These are phyloP conservation scores for Microtus montanus DNA, from an alignment of 2,113 vertebrate species.

Conservation along the genomic window DNA sequence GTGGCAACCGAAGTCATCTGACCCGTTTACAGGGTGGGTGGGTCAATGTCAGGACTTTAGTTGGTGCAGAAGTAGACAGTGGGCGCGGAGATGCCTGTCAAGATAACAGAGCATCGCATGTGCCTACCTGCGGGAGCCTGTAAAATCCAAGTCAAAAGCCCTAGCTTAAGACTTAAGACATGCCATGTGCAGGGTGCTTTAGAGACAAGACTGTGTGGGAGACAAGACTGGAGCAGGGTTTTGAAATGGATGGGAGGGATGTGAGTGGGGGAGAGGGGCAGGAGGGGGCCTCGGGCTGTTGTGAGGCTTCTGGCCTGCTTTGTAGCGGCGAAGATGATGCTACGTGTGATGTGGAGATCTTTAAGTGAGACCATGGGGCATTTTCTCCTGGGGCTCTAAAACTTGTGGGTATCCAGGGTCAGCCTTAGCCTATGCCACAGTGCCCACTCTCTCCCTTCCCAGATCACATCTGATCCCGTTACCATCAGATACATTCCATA, in stretches of 20 bases:
- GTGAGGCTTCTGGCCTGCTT: not conserved
- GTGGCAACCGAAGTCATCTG: rapidly evolving
- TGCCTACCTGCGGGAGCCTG: too few relatives aligned
- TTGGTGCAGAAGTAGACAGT: not conserved
- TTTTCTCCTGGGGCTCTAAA: not conserved
- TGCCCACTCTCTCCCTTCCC: not conserved
- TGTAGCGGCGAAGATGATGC: not conserved
- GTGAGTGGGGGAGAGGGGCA: not conserved
- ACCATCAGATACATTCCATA: not conserved
- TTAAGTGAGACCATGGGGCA: not conserved
- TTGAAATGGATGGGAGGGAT: too few relatives aligned
- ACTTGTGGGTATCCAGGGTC: not conserved
- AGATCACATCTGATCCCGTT: too few relatives aligned
- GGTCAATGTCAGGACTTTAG: not conserved
- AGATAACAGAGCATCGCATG: rapidly evolving
- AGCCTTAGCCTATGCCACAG: not conserved
- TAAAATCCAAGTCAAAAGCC: not conserved
- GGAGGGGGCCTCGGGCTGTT: not conserved
- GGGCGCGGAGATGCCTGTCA: rapidly evolving
- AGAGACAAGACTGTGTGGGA: not conserved
- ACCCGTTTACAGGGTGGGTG: too few relatives aligned
- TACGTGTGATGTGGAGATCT: not conserved
- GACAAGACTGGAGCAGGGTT: not conserved
- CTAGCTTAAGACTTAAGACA: not conserved
- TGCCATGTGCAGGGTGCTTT: too few relatives aligned